These are phyloP conservation scores for Drosophila kanapiae DNA, from an alignment of 1,140 invertebrate genomes.

Conservation along the genomic window DNA sequence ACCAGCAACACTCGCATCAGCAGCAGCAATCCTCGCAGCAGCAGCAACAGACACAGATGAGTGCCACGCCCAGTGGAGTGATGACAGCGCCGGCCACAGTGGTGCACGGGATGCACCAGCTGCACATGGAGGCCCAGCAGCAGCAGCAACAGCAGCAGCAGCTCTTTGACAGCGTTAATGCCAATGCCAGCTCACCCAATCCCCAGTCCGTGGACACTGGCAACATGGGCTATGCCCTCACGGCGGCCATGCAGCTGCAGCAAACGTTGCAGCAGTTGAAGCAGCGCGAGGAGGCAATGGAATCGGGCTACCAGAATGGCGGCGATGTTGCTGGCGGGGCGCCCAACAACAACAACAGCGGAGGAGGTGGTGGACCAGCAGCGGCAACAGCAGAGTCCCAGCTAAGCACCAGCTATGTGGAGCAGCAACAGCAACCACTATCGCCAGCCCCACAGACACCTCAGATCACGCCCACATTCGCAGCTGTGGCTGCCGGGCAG, in stretches of 20 bases:
- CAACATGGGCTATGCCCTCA: conserved; percentile 77
- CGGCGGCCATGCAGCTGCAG: conserved; percentile 75
- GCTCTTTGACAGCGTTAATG: conserved; percentile 70
- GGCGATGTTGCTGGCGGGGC: conserved; percentile 37
- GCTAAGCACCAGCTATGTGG: conserved; percentile 59
- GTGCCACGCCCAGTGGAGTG: conserved; percentile 68
- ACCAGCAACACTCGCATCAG: conserved; percentile 23
- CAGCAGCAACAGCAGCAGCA: conserved; percentile 69
- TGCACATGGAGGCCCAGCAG: conserved; percentile 56
- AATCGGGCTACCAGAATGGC: conserved; percentile 72
- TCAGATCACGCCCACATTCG: conserved; percentile 59
- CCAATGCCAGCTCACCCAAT: conserved; percentile 60
- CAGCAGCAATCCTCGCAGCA: conserved; percentile 35
- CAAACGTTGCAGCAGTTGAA: conserved; percentile 78
- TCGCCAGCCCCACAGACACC: conserved; percentile 55
- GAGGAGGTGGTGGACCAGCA: conserved; percentile 17
- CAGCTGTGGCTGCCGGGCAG: conserved; percentile 66
- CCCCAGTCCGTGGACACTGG: conserved; percentile 54
- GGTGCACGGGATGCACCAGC: conserved; percentile 80
- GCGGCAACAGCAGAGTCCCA: conserved; percentile 44
- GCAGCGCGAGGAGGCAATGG: conserved; percentile 73
- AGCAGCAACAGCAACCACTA: conserved; percentile 63
- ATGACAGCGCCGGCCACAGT: conserved; percentile 79
- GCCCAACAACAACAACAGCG: conserved; percentile 41
- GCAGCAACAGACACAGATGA: conserved; percentile 38